Evolutionary conservation across 2,888 invertebrate species (phyloP), one percentile per base, ranked within the genome.

Genomic region (Pheosia gnoma): DNA sequence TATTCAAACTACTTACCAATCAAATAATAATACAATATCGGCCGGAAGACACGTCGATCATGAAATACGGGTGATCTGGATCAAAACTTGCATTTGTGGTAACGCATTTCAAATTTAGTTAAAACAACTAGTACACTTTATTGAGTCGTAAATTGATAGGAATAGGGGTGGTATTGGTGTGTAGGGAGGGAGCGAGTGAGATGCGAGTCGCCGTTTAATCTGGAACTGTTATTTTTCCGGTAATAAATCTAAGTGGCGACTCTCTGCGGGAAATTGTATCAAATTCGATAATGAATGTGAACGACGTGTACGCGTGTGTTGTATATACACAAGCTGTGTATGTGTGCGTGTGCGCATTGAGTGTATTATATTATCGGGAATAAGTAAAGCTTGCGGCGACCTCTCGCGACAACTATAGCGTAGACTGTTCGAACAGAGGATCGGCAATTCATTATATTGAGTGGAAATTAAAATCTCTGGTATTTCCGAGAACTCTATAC

Each of bases 181-280:
- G 75, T 41, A 38, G 8, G 45, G 41, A 38, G 8, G 45, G 38
- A 7, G 55, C n/a, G 54, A 66, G 65, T 66, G 65, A 77, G 80
- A 74, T 76, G 77, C 77, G 80, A 76, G 52, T 52, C 70, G 74
- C 74, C 84, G 81, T 86, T 88, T 88, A 88, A 87, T 88, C 85
- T 81, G 80, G 79, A 65, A 68, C 82, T 85, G 86, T 89, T 89
- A 89, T 89, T 88, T 88, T 89, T 88, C 89, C 89, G 88, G 88
- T 79, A 75, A 88, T 89, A 89, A 86, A 89, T 89, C 89, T 89
- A 87, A 87, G 82, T n/a, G n/a, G n/a, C n/a, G n/a, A n/a, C n/a
- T n/a, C n/a, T n/a, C n/a, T 80, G 80, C 85, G 86, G 85, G 87
- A 89, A 89, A 89, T 89, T 88, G 86, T 89, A 89, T 89, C 88